A percentile compares a stretch with the other conserved stretches of the same genome.
Evolutionary conservation across 2,888 invertebrate species (phyloP).

Genomic region (Copidosoma aretas): DNA sequence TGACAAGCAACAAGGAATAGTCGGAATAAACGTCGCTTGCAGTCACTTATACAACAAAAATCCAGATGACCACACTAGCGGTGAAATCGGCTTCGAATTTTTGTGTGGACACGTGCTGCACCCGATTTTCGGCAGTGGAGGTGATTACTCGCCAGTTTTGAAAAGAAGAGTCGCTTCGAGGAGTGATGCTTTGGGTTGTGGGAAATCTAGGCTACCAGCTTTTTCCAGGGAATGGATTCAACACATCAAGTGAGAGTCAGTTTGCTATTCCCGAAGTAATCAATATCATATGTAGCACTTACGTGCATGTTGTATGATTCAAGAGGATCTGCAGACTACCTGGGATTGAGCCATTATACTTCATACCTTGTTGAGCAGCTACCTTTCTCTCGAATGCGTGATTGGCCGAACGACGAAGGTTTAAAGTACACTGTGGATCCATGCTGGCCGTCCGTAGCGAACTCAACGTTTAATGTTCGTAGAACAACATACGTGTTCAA

Average conservation of each 20-base stretch:
- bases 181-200: constrained; percentile 61
- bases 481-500: background rate
- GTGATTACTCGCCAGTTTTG: constrained; percentile 60
- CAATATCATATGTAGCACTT: background rate
- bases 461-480: constrained; percentile 9
- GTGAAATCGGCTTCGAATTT: background rate
- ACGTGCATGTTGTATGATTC: constrained; percentile 43
- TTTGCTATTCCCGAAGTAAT: background rate
- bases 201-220: constrained; percentile 62
- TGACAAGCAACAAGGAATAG: background rate
- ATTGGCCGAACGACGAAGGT: constrained; percentile 17
- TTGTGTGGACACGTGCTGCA: background rate
- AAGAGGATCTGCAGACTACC: constrained; percentile 51
- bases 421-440: constrained; percentile 8
- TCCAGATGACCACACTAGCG: background rate
- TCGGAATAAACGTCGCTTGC: background rate
- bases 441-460: background rate
- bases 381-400: too few species aligned
- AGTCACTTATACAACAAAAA: background rate
- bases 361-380: constrained; percentile 41
- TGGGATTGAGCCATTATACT: constrained; percentile 55
- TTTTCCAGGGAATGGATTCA: constrained; percentile 67
- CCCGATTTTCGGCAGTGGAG: background rate
- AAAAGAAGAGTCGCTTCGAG: constrained; percentile 45
- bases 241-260: constrained; percentile 60